phyloP scores from a whole-genome alignment of 2,888 invertebrate genomes.

The Standfussiana lucernea region DNA sequence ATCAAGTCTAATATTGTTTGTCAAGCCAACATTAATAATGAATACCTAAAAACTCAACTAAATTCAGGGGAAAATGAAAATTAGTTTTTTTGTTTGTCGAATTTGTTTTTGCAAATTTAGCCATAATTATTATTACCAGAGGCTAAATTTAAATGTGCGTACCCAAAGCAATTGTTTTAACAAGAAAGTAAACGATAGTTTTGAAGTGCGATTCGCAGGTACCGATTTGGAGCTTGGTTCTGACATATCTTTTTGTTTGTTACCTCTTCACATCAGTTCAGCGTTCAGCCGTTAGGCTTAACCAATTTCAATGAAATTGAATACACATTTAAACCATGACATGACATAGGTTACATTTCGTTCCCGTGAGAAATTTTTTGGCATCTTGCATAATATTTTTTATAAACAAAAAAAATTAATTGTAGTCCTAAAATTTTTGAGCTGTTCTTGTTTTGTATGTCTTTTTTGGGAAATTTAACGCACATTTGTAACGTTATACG shows the following conservation, averaged over 20 bases:
- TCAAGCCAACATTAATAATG: slow-evolving; percentile 18
- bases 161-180: not conserved
- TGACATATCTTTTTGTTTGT: not conserved
- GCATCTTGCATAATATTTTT: not conserved
- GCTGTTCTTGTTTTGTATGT: slow-evolving; percentile 1
- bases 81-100: slow-evolving; percentile 18
- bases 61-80: not conserved
- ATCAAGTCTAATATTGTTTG: slow-evolving; percentile 24
- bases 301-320: not conserved
- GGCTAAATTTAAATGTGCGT: not conserved
- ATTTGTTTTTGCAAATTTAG: slow-evolving; percentile 12
- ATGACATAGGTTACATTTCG: not conserved
- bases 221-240: not conserved
- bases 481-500: slow-evolving; percentile 30
- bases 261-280: too few species aligned
- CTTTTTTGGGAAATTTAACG: slow-evolving; percentile 20
- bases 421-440: not conserved
- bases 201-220: not conserved
- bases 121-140: not conserved
- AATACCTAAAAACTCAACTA: slow-evolving; percentile 18
- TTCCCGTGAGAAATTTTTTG: not conserved
- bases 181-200: not conserved
- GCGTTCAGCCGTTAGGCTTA: too few species aligned
- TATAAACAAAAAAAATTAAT: not conserved
- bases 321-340: not conserved